Conservation (phyloP, 2,113 vertebrate species). For the Numenius arquata region DNA sequence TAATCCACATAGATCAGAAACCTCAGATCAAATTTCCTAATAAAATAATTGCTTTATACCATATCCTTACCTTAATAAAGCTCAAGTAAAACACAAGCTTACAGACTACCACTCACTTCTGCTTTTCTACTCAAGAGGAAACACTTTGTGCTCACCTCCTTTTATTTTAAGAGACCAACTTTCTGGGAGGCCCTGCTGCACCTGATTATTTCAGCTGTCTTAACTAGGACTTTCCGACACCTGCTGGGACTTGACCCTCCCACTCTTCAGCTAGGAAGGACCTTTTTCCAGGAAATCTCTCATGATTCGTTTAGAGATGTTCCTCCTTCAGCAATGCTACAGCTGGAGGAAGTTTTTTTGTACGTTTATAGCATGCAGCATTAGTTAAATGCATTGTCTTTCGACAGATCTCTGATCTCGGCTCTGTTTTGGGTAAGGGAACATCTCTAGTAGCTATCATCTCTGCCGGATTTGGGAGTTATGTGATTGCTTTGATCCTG, state of each 20-base stretch:
- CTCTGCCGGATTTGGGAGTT: background rate
- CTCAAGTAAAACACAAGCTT: background rate
- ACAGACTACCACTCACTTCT: background rate
- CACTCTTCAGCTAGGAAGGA: background rate
- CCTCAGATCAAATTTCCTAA: background rate
- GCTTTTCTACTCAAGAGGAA: background rate
- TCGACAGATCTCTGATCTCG: background rate
- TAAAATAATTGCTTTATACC: background rate
- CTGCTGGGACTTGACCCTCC: background rate
- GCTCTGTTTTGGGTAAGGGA: background rate
- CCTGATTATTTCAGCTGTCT: background rate
- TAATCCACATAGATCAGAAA: background rate
- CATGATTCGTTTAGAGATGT: background rate
- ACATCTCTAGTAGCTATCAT: background rate
- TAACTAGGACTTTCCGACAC: background rate
- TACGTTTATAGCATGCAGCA: background rate
- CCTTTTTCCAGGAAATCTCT: background rate
- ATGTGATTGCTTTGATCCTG: accelerated
- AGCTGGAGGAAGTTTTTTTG: background rate
- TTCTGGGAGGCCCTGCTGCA: background rate
- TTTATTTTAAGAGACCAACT: background rate
- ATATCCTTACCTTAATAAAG: background rate
- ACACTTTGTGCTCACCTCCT: background rate
- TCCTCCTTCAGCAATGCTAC: background rate
- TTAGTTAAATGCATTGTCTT: background rate